Evolutionary conservation across 2,797 vertebrate species (phyloP).

Genomic region (Myiotriccus ornatus): DNA sequence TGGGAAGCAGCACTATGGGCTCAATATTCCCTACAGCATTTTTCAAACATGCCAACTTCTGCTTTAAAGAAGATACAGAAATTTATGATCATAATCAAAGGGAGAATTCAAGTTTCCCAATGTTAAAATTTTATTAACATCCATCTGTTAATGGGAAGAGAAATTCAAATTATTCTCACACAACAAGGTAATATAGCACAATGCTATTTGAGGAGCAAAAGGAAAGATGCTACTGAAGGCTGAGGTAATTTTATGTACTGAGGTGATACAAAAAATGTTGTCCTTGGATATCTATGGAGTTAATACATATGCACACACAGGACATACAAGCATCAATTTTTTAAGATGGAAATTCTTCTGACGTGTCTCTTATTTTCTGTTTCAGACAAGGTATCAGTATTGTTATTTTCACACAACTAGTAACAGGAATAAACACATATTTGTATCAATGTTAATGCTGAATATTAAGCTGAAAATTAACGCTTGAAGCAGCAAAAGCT

Average conservation of each 20-base stretch:
- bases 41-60: not conserved
- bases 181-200: not conserved
- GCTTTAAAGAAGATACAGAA: not conserved
- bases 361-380: not conserved
- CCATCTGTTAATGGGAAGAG: not conserved
- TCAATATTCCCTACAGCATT: not conserved
- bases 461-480: constrained; percentile 63
- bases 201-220: not conserved
- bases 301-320: not conserved
- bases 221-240: not conserved
- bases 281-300: not conserved
- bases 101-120: not conserved
- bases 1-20: not conserved
- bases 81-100: not conserved
- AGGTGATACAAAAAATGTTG: not conserved
- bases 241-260: not conserved
- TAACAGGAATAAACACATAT: constrained; percentile 40
- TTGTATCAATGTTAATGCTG: constrained; percentile 55
- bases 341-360: not conserved
- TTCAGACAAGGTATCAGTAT: constrained; percentile 34
- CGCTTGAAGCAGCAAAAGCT: constrained; percentile 62
- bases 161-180: not conserved
- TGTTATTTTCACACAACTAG: constrained; percentile 51
- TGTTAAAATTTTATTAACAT: not conserved
- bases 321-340: not conserved